Conservation (phyloP, 2,888 invertebrate genomes). For the Dryobota labecula region DNA sequence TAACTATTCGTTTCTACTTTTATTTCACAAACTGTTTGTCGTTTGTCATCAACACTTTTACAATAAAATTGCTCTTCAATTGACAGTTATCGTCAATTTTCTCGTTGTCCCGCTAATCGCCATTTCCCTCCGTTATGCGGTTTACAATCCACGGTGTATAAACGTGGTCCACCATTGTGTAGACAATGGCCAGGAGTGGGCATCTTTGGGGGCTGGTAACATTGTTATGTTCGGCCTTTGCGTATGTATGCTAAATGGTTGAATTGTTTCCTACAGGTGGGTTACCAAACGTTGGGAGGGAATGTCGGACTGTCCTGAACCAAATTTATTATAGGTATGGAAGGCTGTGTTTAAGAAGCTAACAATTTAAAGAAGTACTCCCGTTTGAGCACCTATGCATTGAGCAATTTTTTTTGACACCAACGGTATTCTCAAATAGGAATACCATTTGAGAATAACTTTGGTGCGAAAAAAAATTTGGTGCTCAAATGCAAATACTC, state of each 20-base stretch:
- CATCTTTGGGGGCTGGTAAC: constrained; percentile 62
- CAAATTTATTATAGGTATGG: neutral
- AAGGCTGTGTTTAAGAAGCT: neutral
- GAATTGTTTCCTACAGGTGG: constrained; percentile 81
- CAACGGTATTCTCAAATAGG: too few relatives aligned
- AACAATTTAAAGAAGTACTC: too few relatives aligned
- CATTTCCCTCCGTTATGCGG: constrained; percentile 47
- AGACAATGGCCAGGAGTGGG: constrained; percentile 59
- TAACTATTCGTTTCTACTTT: neutral
- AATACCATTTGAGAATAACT: too few relatives aligned
- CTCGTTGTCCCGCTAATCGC: constrained; percentile 51
- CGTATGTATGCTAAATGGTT: constrained; percentile 86
- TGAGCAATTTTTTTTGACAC: too few relatives aligned
- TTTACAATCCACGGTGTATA: constrained; percentile 54
- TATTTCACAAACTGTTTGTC: neutral
- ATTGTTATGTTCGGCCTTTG: constrained; percentile 72
- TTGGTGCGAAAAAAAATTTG: too few relatives aligned
- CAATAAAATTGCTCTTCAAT: constrained; percentile 20
- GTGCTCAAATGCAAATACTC: too few relatives aligned
- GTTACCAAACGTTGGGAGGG: constrained; percentile 68
- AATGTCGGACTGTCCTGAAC: constrained; percentile 53
- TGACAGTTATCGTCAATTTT: constrained; percentile 42
- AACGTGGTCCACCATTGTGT: constrained; percentile 55
- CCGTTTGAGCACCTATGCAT: too few relatives aligned
- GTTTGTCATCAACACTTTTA: neutral